Evolutionary conservation across 2,113 vertebrate species (phyloP).

Genomic region (Ia io): DNA sequence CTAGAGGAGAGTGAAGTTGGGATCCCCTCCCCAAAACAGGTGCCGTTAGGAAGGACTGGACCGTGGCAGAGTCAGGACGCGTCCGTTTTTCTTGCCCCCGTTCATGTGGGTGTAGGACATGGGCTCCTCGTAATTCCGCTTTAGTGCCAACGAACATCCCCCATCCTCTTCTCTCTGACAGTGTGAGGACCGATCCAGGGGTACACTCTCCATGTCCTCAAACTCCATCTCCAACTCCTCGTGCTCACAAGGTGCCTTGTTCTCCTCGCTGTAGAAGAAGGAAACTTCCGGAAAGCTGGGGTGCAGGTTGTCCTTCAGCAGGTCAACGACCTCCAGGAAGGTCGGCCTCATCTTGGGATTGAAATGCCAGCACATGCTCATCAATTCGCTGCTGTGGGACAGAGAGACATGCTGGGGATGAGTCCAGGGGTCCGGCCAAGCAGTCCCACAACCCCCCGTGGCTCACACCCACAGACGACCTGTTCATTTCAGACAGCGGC

Average conservation of each 20-base stretch:
- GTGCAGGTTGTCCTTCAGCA: slow-evolving; percentile 95
- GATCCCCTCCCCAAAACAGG: slow-evolving; percentile 51
- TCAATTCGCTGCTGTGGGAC: slow-evolving; percentile 89
- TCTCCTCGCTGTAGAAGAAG: slow-evolving; percentile 98
- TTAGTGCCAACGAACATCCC: slow-evolving; percentile 88
- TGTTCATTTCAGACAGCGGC: accelerated
- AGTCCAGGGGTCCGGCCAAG: accelerated
- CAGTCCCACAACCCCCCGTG: accelerated
- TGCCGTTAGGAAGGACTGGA: slow-evolving; percentile 94
- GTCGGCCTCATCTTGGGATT: slow-evolving; percentile 97
- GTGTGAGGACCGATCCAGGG: slow-evolving; percentile 93
- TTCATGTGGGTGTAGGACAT: slow-evolving; percentile 98
- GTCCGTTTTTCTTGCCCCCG: slow-evolving; percentile 96
- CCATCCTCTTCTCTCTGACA: slow-evolving; percentile 91
- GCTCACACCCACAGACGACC: neutral
- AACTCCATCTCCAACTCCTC: slow-evolving; percentile 98
- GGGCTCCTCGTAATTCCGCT: slow-evolving; percentile 94
- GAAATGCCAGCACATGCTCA: slow-evolving; percentile 99
- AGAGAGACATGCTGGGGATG: neutral
- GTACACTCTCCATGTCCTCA: slow-evolving; percentile 99
- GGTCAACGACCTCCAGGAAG: slow-evolving; percentile 96
- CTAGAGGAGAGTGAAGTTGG: slow-evolving; percentile 65
- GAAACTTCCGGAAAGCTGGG: slow-evolving; percentile 94
- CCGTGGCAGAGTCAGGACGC: slow-evolving; percentile 93
- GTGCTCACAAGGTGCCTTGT: slow-evolving; percentile 90